Conservation (phyloP, 2,113 vertebrate species). For the Psittacula cyanocephala region DNA sequence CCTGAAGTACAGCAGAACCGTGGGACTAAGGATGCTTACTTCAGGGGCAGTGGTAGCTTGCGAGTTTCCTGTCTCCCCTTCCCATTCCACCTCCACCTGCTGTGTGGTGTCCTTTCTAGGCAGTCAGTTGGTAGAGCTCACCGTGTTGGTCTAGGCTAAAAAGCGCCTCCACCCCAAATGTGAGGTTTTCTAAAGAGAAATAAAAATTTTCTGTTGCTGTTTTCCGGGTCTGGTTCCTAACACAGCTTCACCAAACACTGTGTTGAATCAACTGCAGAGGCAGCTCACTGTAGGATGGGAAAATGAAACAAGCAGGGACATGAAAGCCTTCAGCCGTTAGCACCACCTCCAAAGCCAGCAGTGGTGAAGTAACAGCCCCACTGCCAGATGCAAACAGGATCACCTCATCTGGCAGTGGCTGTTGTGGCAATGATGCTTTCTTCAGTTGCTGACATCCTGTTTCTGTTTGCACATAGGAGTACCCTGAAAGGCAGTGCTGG, state of each 20-base stretch:
- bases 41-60: accelerated
- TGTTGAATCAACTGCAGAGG: neutral
- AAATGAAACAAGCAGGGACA: neutral
- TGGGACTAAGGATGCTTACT: neutral
- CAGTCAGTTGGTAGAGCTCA: neutral
- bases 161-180: neutral
- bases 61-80: neutral
- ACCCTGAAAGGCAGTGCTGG: neutral
- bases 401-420: neutral
- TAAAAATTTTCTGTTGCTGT: neutral
- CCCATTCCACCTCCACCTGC: neutral
- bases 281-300: neutral
- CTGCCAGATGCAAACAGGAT: neutral
- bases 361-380: neutral
- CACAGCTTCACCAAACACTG: neutral
- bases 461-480: neutral
- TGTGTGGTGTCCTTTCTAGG: neutral
- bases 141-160: neutral
- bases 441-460: neutral
- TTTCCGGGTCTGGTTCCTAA: neutral
- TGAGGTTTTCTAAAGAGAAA: neutral
- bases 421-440: neutral
- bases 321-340: neutral
- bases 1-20: neutral
- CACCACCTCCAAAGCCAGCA: neutral